Evolutionary conservation across 2,888 invertebrate species (phyloP), one percentile per base, ranked within the genome.

Genomic region (Nesidiocoris tenuis): DNA sequence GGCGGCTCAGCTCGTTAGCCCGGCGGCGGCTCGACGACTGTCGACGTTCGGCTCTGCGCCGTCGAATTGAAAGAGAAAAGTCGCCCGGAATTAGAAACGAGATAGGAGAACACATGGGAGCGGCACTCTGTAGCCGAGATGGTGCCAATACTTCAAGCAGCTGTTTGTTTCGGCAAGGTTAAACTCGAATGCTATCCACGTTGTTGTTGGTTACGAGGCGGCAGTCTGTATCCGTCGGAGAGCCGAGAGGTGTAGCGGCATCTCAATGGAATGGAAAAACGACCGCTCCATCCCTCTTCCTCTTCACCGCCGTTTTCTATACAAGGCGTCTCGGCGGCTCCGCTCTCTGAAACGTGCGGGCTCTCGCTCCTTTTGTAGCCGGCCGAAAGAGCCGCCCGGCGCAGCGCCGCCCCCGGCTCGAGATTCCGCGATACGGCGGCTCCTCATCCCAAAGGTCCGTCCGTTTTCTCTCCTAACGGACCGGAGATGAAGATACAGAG

Each of bases 181-280:
- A 24, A 39, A 59, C 70, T 70, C 25, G 70, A 70, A 70, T 70
- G 70, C 70, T 25, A 70, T 59, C 70, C 70, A 70, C 70, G 70
- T 61, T 23, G 70, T 59, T 59, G 39, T 70, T 22, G 21, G 55
- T 22, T 56, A 67, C 67, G 55, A 7, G 5, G 39, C 39, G 55
- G 55, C 67, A 54, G 67, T 67, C 56, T 67, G 67, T 67, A 67
- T 67, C 55, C 22, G 56, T 67, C 56, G 55, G 12, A 67, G 23
- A 18, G 56, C 9, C 56, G 22, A 39, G 56, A 67, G 55, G 39
- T 67, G 67, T 67, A 55, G 67, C 55, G 23, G 67, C 67, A 67
- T 67, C 67, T 67, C 67, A 67, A 67, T 67, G 67, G 67, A 39
- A 39, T 39, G 39, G 39, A 39, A 39, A 39, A 39, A 39, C 39